Conservation (phyloP, 2,113 vertebrate genomes). For the Mohoua ochrocephala region DNA sequence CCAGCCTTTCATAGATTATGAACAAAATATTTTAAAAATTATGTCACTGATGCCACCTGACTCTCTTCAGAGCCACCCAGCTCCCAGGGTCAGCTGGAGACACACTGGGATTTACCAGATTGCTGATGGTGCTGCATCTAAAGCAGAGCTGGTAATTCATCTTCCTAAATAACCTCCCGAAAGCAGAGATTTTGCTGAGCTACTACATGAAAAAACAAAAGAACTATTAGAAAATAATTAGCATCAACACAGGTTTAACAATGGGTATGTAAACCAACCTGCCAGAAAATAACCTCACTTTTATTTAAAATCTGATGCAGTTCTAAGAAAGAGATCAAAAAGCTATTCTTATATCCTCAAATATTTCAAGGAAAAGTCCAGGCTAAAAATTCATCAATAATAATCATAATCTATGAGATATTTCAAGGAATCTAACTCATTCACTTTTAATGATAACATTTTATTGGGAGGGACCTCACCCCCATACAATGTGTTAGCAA, state of each 20-base stretch:
- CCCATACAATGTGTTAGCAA: accelerated
- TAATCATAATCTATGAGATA: neutral
- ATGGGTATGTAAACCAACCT: neutral
- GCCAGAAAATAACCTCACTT: neutral
- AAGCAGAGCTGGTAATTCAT: neutral
- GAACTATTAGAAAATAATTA: neutral
- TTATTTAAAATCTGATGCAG: neutral
- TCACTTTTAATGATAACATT: neutral
- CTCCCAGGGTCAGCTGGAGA: neutral
- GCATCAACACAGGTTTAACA: neutral
- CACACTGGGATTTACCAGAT: neutral
- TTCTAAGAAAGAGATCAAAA: neutral
- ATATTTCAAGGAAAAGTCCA: neutral
- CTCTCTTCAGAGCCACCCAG: neutral
- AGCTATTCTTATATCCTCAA: neutral
- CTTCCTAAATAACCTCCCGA: neutral
- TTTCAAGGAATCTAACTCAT: neutral
- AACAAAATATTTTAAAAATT: neutral
- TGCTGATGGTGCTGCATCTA: neutral
- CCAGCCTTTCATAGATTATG: neutral
- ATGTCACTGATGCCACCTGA: neutral
- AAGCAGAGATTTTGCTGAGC: neutral
- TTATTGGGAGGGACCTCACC: neutral
- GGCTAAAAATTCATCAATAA: neutral
- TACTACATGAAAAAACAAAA: neutral